A percentile compares a stretch with the other conserved stretches of the same genome.
Evolutionary conservation across 1,140 invertebrate species (phyloP).

Genomic region (Hesperophylax magnus): DNA sequence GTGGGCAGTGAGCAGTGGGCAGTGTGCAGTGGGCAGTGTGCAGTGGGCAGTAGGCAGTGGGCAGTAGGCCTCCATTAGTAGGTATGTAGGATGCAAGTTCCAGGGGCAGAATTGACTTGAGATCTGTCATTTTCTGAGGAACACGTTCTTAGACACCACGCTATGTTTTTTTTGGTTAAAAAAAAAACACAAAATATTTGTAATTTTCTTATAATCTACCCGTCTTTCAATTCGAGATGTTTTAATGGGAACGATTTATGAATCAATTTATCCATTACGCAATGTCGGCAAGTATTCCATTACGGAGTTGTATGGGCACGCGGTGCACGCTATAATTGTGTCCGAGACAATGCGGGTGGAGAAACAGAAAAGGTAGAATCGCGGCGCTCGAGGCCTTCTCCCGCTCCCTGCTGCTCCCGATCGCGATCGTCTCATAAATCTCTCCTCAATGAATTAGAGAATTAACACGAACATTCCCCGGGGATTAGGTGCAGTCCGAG

Average conservation of each 20-base stretch:
- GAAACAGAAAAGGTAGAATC: background rate
- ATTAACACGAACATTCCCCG: constrained; percentile 24
- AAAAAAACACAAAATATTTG: too few relatives aligned
- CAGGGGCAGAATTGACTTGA: too few relatives aligned
- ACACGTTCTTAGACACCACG: background rate
- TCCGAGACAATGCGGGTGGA: constrained; percentile 12
- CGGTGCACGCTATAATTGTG: background rate
- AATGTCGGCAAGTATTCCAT: background rate
- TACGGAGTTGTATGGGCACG: background rate
- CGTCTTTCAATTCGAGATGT: background rate
- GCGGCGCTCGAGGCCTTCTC: background rate
- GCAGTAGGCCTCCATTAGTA: too few relatives aligned
- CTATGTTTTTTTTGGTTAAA: too few relatives aligned
- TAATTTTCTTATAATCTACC: background rate
- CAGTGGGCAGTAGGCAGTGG: too few relatives aligned
- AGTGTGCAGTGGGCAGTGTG: too few relatives aligned
- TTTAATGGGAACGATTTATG: background rate
- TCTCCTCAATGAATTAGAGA: constrained; percentile 40
- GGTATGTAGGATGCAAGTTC: too few relatives aligned
- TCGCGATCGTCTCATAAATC: constrained; percentile 36
- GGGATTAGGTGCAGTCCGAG: background rate
- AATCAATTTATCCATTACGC: background rate
- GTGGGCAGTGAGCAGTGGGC: too few relatives aligned
- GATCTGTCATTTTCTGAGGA: too few relatives aligned
- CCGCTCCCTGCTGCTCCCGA: background rate